A percentile compares a stretch with the other conserved stretches of the same genome.
Conservation (phyloP, 2,888 invertebrate species). For the Autographa gamma region DNA sequence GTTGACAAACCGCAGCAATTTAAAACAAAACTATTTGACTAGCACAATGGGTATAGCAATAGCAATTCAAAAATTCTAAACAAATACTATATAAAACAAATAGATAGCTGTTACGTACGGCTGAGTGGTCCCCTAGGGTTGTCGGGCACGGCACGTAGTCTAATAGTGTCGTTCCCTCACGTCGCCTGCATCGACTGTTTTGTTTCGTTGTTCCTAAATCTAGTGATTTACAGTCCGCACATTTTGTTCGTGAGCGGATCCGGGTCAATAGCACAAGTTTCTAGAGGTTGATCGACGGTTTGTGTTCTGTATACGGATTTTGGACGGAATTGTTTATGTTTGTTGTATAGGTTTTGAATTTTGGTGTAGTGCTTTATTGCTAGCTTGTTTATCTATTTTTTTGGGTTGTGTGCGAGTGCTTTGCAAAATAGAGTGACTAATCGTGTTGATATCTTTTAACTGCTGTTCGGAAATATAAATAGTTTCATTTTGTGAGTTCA, state of each 20-base stretch:
- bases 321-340: slow-evolving; percentile 10
- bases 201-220: slow-evolving; percentile 56
- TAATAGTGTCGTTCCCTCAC: slow-evolving; percentile 68
- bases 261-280: slow-evolving; percentile 46
- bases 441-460: not conserved
- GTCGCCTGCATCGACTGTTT: slow-evolving; percentile 67
- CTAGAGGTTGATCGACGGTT: slow-evolving; percentile 46
- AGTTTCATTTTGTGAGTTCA: not conserved
- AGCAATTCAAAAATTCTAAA: slow-evolving; percentile 3
- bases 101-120: slow-evolving; percentile 17
- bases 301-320: slow-evolving; percentile 36
- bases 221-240: slow-evolving; percentile 72
- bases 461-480: not conserved
- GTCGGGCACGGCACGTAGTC: slow-evolving; percentile 53
- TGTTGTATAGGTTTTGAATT: slow-evolving; percentile 3
- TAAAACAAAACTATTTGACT: slow-evolving; percentile 5
- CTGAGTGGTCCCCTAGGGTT: slow-evolving; percentile 29
- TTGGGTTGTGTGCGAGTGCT: not conserved
- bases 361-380: not conserved
- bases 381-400: not conserved
- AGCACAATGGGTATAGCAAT: slow-evolving; percentile 9
- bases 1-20: not conserved
- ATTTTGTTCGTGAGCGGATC: slow-evolving; percentile 67
- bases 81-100: slow-evolving; percentile 19
- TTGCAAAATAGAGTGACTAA: not conserved